Base-by-base conservation (phyloP, 2,113 vertebrate genomes). In the Entelurus aequoreus region DNA sequence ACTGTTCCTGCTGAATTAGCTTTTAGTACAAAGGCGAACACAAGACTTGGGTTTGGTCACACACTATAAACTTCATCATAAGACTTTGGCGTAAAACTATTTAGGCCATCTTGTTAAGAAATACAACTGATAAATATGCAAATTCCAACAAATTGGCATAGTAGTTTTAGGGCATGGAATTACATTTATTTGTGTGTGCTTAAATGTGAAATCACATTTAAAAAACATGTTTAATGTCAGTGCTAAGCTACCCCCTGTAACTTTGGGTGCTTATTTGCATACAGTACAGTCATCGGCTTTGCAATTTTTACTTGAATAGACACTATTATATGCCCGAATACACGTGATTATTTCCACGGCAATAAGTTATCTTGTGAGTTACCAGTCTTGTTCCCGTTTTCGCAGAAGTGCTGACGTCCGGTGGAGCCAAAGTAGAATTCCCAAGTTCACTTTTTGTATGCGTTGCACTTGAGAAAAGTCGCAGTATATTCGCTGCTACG, bases 391-490 rank as follows among this genome's bases (percentile, higher is more conserved):
- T 16, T 2, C 42, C 55, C 54, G 12, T 72, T 70, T 72, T 75
- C 19, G 10, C 10, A 21, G 80, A 46, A 6, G 65, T n/a, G 4
- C 48, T 6, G 8, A 80, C 76, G 77, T 79, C 75, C n/a, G 76
- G 9, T 47, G 72, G 56, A 40, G 80, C 46, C 4, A 65, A 35
- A 51, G 76, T 60, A 44, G 71, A 28, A 21, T 81, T 60, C 14
- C 71, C 42, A 10, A 74, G 49, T 57, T 80, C 55, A 6, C 76
- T 84, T 49, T 88, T 76, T 57, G 74, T 54, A 49, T 67, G 80
- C 59, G 81, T 86, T 50, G 75, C 83, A 9, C 88, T 47, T 38
- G 84, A 84, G 28, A 62, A 88, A 16, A 54, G 68, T 15, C 81
- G 69, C 52, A 6, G 53, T 4, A 13, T 5, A 53, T 19, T 60